Evolutionary conservation across 2,888 invertebrate species (phyloP).

Genomic region (Lasius platythorax): DNA sequence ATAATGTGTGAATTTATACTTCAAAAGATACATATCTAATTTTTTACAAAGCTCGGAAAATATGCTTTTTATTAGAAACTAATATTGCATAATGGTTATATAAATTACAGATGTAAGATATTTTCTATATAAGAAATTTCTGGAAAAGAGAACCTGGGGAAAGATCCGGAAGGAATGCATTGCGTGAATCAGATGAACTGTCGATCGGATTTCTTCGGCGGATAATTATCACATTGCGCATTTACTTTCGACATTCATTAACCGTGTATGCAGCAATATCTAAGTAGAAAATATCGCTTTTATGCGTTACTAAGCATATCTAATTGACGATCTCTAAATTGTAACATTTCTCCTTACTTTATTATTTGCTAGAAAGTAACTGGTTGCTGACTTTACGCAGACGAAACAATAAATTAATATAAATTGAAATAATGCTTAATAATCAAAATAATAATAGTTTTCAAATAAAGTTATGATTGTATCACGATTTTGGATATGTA

Average conservation of each 20-base stretch:
- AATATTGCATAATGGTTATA: background rate
- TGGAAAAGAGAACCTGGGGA: constrained; percentile 53
- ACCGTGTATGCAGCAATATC: background rate
- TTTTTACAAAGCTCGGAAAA: background rate
- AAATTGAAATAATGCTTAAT: background rate
- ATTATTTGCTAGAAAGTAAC: constrained; percentile 19
- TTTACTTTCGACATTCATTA: constrained; percentile 50
- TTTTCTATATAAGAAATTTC: background rate
- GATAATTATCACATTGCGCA: constrained; percentile 42
- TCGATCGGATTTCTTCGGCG: constrained; percentile 16
- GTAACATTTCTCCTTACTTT: background rate
- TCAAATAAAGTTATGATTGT: background rate
- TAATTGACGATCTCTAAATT: background rate
- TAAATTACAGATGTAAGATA: background rate
- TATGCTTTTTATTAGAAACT: background rate
- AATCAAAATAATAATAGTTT: background rate
- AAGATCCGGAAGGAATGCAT: constrained; percentile 44
- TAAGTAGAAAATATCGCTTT: background rate
- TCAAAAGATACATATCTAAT: background rate
- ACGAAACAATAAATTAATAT: background rate
- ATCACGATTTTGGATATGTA: background rate
- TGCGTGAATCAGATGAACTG: constrained; percentile 35
- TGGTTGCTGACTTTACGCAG: background rate
- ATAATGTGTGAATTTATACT: no score
- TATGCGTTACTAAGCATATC: background rate